Evolutionary conservation across 2,797 vertebrate genomes (phyloP).

Genomic region (Typhlichthys subterraneus): DNA sequence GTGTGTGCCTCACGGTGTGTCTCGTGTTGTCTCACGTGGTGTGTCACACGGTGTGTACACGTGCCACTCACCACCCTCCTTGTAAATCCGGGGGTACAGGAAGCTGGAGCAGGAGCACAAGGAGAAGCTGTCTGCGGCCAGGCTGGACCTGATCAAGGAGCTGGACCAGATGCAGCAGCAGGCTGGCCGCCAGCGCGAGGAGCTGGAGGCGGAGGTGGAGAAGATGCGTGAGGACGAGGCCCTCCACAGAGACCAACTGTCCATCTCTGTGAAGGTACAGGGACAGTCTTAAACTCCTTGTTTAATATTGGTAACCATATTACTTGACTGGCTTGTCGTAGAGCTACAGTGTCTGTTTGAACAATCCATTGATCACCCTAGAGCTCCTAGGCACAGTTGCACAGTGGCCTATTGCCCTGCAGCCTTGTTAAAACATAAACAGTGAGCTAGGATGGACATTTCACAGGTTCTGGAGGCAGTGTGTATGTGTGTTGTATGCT

Average conservation of each 20-base stretch:
- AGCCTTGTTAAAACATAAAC: too few species aligned
- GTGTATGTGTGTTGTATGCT: too few species aligned
- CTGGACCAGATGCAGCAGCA: constrained; percentile 90
- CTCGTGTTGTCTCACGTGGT: too few species aligned
- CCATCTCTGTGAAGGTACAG: constrained; percentile 88
- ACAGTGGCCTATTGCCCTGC: too few species aligned
- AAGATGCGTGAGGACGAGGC: constrained; percentile 87
- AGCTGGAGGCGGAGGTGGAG: constrained; percentile 86
- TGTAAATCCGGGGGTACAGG: constrained; percentile 61
- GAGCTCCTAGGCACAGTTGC: too few species aligned
- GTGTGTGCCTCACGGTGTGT: not conserved
- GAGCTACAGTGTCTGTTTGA: too few species aligned
- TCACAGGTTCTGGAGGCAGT: too few species aligned
- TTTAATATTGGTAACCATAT: too few species aligned
- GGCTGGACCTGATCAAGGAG: constrained; percentile 84
- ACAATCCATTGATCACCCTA: too few species aligned
- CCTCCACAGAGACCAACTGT: constrained; percentile 86
- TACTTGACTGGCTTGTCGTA: too few species aligned
- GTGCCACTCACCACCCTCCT: not conserved
- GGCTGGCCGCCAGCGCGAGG: constrained; percentile 81
- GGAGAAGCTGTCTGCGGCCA: constrained; percentile 79
- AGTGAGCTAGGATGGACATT: too few species aligned
- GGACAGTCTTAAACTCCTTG: not conserved
- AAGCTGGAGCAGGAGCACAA: constrained; percentile 93
- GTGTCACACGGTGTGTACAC: not conserved